phyloP scores from a whole-genome alignment of 2,797 vertebrate species.

The Darevskia nairensis region DNA sequence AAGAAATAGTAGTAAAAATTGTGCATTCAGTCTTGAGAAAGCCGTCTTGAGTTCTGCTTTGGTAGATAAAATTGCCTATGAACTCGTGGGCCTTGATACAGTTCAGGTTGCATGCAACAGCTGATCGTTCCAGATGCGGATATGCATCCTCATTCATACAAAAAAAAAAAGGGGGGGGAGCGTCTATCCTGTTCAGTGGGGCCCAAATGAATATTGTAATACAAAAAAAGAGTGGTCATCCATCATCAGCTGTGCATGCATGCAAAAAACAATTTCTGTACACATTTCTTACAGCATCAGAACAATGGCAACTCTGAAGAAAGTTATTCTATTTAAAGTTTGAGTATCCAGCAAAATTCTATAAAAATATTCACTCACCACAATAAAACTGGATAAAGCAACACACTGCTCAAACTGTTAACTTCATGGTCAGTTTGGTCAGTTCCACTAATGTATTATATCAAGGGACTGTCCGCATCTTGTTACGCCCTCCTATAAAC shows the following conservation, averaged over 20 bases:
- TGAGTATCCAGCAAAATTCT: neutral
- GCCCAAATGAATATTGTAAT: neutral
- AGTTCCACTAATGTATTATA: neutral
- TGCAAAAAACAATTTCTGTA: neutral
- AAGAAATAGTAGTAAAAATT: slow-evolving; percentile 42
- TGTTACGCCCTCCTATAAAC: neutral
- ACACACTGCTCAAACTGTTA: neutral
- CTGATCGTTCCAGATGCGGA: neutral
- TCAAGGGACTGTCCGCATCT: neutral
- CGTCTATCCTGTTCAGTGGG: neutral
- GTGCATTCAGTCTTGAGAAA: slow-evolving; percentile 8
- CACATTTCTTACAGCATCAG: neutral
- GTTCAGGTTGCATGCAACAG: neutral
- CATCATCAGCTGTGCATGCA: neutral
- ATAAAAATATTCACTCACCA: neutral
- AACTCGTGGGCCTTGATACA: neutral
- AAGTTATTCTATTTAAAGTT: neutral
- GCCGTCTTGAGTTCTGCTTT: too few relatives aligned
- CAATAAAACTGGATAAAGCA: neutral
- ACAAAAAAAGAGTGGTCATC: neutral
- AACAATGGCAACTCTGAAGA: too few relatives aligned
- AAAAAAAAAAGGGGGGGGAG: neutral
- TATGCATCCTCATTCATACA: neutral
- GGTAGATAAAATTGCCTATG: neutral
- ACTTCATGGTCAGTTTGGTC: neutral